A percentile compares a stretch with the other conserved stretches of the same genome.
Evolutionary conservation across 2,888 invertebrate species (phyloP).

Genomic region (Girardia tigrina): DNA sequence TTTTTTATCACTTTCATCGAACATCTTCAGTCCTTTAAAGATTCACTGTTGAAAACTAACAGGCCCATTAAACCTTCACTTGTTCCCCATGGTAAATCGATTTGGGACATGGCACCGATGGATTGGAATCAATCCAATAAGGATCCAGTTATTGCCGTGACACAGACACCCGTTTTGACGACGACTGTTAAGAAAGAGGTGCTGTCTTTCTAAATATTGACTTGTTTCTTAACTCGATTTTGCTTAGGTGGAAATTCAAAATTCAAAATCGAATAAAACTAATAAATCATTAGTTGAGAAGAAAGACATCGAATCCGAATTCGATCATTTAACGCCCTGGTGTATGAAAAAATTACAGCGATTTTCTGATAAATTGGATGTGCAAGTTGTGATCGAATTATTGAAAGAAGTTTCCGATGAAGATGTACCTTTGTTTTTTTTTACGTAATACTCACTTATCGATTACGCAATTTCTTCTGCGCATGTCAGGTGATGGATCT

Average conservation of each 20-base stretch:
- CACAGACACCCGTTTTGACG: not conserved
- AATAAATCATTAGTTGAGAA: no score
- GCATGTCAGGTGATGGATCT: not conserved
- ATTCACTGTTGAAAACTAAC: not conserved
- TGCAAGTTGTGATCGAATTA: not conserved
- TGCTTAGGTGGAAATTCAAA: not conserved
- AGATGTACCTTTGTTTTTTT: not conserved
- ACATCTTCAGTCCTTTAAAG: constrained; percentile 16
- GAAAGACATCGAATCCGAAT: not conserved
- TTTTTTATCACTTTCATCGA: not conserved
- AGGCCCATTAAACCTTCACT: not conserved
- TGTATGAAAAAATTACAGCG: not conserved
- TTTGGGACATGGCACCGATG: not conserved
- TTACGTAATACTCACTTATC: not conserved
- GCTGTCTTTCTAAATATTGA: no score
- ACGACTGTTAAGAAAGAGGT: not conserved
- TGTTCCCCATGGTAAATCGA: not conserved
- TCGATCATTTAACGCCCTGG: not conserved
- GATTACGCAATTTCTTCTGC: not conserved
- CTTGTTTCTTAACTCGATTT: not conserved
- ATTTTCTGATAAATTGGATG: not conserved
- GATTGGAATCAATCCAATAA: no score
- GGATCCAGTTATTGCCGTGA: not conserved
- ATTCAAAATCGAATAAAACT: no score
- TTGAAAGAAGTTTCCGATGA: not conserved